Conservation (phyloP, 2,888 invertebrate species). For the Acanthoscelides obtectus region DNA sequence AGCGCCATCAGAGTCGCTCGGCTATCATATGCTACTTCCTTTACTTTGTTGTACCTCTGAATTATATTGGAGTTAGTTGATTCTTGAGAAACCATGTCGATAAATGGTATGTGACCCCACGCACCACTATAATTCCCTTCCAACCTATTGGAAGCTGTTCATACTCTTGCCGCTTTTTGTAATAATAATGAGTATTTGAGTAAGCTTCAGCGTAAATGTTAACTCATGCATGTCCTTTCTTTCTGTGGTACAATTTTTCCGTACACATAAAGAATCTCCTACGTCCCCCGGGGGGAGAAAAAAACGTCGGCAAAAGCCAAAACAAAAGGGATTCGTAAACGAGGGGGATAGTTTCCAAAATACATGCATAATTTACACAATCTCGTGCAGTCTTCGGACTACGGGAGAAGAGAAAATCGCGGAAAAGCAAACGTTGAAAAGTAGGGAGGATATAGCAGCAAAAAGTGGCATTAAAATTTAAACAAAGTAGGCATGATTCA, state of each 20-base stretch:
- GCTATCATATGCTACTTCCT: too few species aligned
- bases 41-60: too few species aligned
- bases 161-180: not conserved
- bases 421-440: constrained; percentile 1
- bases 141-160: not conserved
- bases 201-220: not conserved
- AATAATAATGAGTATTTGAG: not conserved
- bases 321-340: not conserved
- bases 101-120: too few species aligned
- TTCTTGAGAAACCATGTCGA: too few species aligned
- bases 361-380: not conserved
- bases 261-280: not conserved
- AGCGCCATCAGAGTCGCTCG: too few species aligned
- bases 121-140: too few species aligned
- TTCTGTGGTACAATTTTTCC: not conserved
- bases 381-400: not conserved
- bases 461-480: not conserved
- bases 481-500: not conserved
- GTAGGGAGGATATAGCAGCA: not conserved
- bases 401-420: not conserved
- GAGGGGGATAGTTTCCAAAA: not conserved
- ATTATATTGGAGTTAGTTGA: too few species aligned
- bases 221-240: not conserved
- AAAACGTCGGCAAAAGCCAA: not conserved
- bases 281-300: not conserved